Conservation (phyloP, 2,888 invertebrate species). For the Drosophila rellima region DNA sequence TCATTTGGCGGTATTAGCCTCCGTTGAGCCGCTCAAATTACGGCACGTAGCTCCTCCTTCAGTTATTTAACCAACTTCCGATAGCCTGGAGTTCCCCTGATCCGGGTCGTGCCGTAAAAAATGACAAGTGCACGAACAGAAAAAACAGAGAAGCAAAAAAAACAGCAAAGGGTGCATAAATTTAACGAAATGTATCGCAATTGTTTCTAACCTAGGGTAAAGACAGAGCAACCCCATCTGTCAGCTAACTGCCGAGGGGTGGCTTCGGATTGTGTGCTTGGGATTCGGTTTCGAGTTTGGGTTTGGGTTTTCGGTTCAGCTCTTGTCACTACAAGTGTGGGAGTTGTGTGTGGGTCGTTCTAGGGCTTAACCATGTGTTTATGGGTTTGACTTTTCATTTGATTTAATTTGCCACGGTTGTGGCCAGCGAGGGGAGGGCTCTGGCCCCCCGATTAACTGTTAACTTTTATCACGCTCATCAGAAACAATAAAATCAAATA, state of each 20-base stretch:
- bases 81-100: conserved; percentile 26
- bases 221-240: conserved; percentile 46
- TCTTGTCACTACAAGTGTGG: conserved; percentile 30
- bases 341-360: conserved; percentile 37
- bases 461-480: conserved; percentile 74
- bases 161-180: conserved; percentile 76
- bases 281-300: conserved; percentile 33
- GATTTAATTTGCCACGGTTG: conserved; percentile 72
- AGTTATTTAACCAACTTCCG: conserved; percentile 42
- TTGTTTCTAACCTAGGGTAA: conserved; percentile 70
- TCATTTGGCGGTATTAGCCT: conserved; percentile 73
- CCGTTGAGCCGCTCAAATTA: conserved; percentile 66
- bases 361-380: conserved; percentile 65
- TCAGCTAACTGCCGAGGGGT: conserved; percentile 38
- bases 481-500: conserved; percentile 81
- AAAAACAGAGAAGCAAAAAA: conserved; percentile 6
- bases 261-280: conserved; percentile 29
- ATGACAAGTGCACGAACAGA: conserved; percentile 65
- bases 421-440: conserved; percentile 34
- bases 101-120: conserved; percentile 55
- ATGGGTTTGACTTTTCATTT: conserved; percentile 81
- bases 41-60: conserved; percentile 48
- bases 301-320: conserved; percentile 13
- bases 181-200: conserved; percentile 76
- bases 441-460: conserved; percentile 65